Conservation (phyloP, 2,113 vertebrate species). For the Cyanoramphus novaezelandiae region DNA sequence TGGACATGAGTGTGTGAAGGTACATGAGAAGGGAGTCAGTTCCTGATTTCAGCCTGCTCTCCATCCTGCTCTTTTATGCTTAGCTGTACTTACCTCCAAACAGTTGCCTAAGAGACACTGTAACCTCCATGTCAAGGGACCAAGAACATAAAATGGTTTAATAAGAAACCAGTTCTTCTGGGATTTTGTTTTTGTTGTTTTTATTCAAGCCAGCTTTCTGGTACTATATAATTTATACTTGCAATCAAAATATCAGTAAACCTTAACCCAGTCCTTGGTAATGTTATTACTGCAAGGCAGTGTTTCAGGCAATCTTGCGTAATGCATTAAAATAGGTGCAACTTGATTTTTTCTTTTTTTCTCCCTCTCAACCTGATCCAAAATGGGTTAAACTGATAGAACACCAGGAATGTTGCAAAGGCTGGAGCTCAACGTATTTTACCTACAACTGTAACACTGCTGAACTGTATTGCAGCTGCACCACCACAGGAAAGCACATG, state of each 20-base stretch:
- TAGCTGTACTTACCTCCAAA: not conserved
- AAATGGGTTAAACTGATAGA: not conserved
- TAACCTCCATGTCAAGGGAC: not conserved
- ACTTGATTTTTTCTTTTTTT: not conserved
- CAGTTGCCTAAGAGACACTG: not conserved
- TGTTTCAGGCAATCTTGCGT: not conserved
- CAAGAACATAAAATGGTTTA: not conserved
- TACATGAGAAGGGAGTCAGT: not conserved
- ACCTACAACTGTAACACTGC: not conserved
- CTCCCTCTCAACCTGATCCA: not conserved
- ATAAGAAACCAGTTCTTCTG: not conserved
- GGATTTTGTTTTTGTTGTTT: not conserved
- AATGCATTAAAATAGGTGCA: not conserved
- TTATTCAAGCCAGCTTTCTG: not conserved
- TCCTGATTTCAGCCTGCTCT: not conserved
- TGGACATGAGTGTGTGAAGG: not conserved
- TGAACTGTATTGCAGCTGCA: not conserved
- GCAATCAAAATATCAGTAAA: not conserved
- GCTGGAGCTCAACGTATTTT: fast-evolving
- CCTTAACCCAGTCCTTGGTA: not conserved
- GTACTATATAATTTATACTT: not conserved
- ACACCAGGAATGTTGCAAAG: not conserved
- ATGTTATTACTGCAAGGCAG: not conserved
- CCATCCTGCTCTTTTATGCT: not conserved
- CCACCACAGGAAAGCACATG: not conserved